Percentiles rank a stretch among this genome's conserved stretches.
Conservation (phyloP, 1,140 invertebrate species). For the Trichonephila clavipes region DNA sequence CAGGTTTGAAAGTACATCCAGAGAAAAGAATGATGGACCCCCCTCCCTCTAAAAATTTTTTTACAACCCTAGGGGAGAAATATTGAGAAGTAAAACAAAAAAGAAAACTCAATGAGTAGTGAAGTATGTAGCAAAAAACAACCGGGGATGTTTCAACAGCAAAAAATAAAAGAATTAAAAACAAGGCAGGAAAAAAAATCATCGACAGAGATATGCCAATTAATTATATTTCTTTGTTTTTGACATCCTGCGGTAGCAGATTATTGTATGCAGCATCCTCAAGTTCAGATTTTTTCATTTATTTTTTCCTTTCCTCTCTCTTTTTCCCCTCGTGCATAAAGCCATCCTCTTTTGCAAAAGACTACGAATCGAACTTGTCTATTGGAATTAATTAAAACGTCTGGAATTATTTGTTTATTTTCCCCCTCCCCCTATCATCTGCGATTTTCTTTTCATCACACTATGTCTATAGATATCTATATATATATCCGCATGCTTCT, state of each 20-base stretch:
- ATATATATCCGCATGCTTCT: slow-evolving; percentile 49
- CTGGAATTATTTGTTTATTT: slow-evolving; percentile 71
- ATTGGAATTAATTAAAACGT: slow-evolving; percentile 76
- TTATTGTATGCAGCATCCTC: slow-evolving; percentile 62
- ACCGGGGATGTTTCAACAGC: background rate
- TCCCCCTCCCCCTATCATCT: slow-evolving; percentile 30
- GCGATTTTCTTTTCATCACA: slow-evolving; percentile 47
- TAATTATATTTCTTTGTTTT: slow-evolving; percentile 74
- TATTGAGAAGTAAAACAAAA: slow-evolving; percentile 4
- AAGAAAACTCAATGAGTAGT: slow-evolving; percentile 34
- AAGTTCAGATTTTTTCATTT: slow-evolving; percentile 52
- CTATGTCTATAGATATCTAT: slow-evolving; percentile 53
- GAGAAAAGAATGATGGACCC: background rate
- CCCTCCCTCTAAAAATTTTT: background rate
- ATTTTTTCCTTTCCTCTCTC: background rate
- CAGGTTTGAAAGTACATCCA: slow-evolving; percentile 14
- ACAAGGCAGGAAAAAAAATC: slow-evolving; percentile 53
- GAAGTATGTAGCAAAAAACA: slow-evolving; percentile 42
- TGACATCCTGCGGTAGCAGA: slow-evolving; percentile 67
- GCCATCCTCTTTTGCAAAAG: slow-evolving; percentile 49
- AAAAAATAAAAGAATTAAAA: slow-evolving; percentile 36
- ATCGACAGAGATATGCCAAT: slow-evolving; percentile 72
- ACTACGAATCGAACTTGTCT: slow-evolving; percentile 73
- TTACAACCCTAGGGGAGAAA: slow-evolving; percentile 9
- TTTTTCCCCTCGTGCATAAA: slow-evolving; percentile 4